phyloP scores from a whole-genome alignment of 2,113 vertebrate genomes.

The Opisthocomus hoazin region DNA sequence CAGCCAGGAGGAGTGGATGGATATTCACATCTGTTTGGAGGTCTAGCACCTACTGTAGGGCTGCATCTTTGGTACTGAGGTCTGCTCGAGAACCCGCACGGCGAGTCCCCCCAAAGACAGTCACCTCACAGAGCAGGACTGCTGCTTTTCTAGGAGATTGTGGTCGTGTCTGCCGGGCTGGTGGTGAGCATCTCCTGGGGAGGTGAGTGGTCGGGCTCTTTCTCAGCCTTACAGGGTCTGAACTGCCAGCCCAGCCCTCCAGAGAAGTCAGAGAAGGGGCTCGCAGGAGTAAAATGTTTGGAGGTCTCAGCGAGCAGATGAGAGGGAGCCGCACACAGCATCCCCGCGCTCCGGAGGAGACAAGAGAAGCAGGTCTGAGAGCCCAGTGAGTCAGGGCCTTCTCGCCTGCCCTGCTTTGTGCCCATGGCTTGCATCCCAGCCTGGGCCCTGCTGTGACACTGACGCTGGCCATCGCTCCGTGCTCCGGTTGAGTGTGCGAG shows the following conservation, averaged over 20 bases:
- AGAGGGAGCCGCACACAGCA: neutral
- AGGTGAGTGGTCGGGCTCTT: neutral
- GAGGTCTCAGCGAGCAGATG: neutral
- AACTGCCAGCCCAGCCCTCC: neutral
- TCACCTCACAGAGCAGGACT: neutral
- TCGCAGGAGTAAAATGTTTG: neutral
- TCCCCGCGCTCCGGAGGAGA: neutral
- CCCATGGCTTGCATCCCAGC: rapidly evolving
- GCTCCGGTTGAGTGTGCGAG: neutral
- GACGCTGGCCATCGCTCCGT: rapidly evolving
- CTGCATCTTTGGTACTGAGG: neutral
- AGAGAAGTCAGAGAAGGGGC: neutral
- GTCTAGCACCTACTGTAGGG: neutral
- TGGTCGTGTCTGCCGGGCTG: neutral
- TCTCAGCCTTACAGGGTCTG: neutral
- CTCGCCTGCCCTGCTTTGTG: neutral
- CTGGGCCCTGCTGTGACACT: neutral
- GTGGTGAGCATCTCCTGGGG: neutral
- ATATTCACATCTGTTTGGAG: neutral
- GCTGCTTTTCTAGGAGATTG: neutral
- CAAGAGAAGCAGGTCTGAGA: neutral
- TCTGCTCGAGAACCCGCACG: neutral
- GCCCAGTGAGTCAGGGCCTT: neutral
- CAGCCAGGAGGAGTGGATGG: neutral
- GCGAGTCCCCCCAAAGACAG: rapidly evolving